Evolutionary conservation across 2,888 invertebrate genomes (phyloP), one percentile per base, ranked within the genome.

Genomic region (Cephus nigrinus): DNA sequence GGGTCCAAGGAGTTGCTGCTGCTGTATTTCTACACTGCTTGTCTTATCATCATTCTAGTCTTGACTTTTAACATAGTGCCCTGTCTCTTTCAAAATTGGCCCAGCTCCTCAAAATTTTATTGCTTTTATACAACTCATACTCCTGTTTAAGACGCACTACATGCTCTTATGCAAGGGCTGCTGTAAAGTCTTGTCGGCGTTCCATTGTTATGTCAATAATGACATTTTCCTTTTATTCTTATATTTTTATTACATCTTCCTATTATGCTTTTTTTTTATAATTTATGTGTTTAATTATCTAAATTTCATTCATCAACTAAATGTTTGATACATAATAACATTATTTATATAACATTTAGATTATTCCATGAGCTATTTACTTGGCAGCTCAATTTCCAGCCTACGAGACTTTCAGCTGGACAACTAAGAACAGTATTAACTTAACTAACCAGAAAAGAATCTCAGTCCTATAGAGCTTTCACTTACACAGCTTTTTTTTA

Each of bases 11-110:
- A 85, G 79, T 84, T 86, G 84, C 83, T 86, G 84, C 84, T 82
- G 84, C 85, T 87, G 84, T 86, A 84, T 86, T 82, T 88, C 85
- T 86, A 84, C 88, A 88, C 86, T 84, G 87, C 88, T 89, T 89
- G 81, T 80, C 81, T 85, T 87, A 82, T 84, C 85, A 82, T 84
- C 85, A 85, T 81, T 83, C 77, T 87, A 85, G 82, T 80, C 78
- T 82, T 86, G 73, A 86, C 85, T 79, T 84, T 87, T 85, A 85
- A 80, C 79, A 84, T 86, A 80, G 78, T 82, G 78, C 79, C 78
- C 71, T 55, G 40, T 68, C 80, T 78, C 78, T 68, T 71, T 75
- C 68, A 81, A 79, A 80, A 74, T 80, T 78, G 81, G 80, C 73
- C 80, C 80, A 69, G 40, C 78, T 40, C 79, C 68, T 71, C 69